phyloP scores from a whole-genome alignment of 2,797 vertebrate species.

The Hozukius guyotensis region DNA sequence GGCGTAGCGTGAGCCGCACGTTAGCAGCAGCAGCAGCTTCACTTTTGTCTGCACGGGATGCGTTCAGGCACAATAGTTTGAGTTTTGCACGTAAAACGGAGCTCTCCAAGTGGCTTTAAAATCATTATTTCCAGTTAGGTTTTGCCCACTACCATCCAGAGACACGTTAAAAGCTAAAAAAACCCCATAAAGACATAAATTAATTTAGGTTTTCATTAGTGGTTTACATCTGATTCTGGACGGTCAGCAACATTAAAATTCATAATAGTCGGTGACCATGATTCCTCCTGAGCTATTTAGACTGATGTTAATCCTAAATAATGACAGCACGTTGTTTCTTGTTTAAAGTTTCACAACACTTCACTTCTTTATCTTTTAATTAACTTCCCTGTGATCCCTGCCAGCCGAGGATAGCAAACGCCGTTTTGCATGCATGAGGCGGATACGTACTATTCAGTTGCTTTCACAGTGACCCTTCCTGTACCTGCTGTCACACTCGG shows the following conservation, averaged over 20 bases:
- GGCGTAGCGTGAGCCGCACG: too few species aligned
- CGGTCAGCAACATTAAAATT: background rate
- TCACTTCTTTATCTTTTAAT: constrained; percentile 30
- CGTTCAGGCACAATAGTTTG: background rate
- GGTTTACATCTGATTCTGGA: background rate
- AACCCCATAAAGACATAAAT: background rate
- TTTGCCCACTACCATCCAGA: background rate
- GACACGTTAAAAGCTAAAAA: background rate
- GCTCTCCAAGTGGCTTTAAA: background rate
- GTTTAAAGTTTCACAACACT: constrained; percentile 11
- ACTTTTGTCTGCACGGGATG: background rate
- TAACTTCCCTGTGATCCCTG: background rate
- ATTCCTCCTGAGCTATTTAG: background rate
- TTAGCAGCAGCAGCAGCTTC: background rate
- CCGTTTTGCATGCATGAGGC: background rate
- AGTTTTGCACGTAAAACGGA: background rate
- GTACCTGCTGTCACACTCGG: background rate
- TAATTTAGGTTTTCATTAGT: background rate
- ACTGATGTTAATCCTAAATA: constrained; percentile 8
- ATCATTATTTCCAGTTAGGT: background rate
- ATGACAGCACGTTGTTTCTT: background rate
- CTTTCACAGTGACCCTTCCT: background rate
- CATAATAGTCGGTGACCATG: background rate
- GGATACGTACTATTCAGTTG: too few species aligned
- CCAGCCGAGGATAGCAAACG: background rate